phyloP scores from a whole-genome alignment of 2,888 invertebrate genomes.

The Nomada ferruginata region DNA sequence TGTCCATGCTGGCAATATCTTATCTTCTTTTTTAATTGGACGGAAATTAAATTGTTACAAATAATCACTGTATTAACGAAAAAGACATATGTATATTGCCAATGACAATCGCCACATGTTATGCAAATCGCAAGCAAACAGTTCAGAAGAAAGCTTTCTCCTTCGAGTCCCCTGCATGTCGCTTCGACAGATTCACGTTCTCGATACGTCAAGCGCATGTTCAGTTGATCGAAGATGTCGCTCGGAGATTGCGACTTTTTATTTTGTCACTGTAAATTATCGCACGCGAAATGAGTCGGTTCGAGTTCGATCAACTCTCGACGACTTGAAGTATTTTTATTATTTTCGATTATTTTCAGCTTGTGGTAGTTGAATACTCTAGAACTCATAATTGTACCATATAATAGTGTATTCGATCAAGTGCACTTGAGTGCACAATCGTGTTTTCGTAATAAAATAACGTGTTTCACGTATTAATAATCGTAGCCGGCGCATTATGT shows the following conservation, averaged over 20 bases:
- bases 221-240: constrained; percentile 4
- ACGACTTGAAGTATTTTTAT: constrained; percentile 6
- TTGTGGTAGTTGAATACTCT: not conserved
- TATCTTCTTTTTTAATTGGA: too few relatives aligned
- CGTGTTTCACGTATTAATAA: constrained; percentile 12
- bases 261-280: constrained; percentile 51
- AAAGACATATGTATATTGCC: too few relatives aligned
- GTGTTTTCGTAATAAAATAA: constrained; percentile 25
- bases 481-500: not conserved
- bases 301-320: constrained; percentile 44
- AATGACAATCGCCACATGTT: not conserved
- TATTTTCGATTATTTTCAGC: too few relatives aligned
- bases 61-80: too few relatives aligned
- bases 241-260: constrained; percentile 34
- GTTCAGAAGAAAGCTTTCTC: constrained; percentile 1
- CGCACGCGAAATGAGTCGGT: constrained; percentile 24
- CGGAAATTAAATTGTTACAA: too few relatives aligned
- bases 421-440: constrained; percentile 13
- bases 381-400: constrained; percentile 3
- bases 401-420: constrained; percentile 15
- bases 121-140: constrained; percentile 20
- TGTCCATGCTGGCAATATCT: too few relatives aligned
- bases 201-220: constrained; percentile 22
- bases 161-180: constrained; percentile 16
- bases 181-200: constrained; percentile 5